Evolutionary conservation across 2,797 vertebrate species (phyloP), one percentile per base, ranked within the genome.

Genomic region (Mormyrops attenuatus): DNA sequence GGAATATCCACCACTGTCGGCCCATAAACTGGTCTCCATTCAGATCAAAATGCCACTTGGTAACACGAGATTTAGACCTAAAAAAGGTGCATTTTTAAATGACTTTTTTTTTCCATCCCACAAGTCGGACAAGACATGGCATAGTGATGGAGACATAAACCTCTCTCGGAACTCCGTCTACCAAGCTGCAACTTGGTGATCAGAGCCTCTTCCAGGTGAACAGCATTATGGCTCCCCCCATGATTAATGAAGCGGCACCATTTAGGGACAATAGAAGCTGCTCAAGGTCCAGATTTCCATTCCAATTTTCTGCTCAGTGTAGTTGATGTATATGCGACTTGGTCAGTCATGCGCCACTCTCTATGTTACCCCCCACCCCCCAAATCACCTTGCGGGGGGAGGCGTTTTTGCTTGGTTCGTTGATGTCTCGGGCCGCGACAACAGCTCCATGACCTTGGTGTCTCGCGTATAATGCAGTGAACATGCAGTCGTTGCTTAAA

Each of bases 211-310:
- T 22, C 41, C n/a, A 1, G 5, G n/a, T 22, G 82, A 30, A 49
- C 3, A 50, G 30, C 5, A 26, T 49, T 49, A 26, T 15, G 1
- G 2, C 9, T 2, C 5, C 5, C 7, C 6, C 22, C 22, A 63
- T 63, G 60, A 85, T 85, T 15, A 85, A 52, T 85, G 11, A 85
- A 30, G 6, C 95, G 93, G 95, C 94, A 92, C 93, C 93, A 93
- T 95, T 94, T 92, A 90, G 93, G 93, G 94, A 95, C 94, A 95
- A 95, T 95, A 93, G 94, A 92, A 92, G 93, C 95, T 94, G 93
- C 94, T 95, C 96, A 96, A 96, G 96, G 95, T 93, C 95, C 92
- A 92, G 94, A 96, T 96, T 96, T 96, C 95, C 95, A 96, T 96
- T 96, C 96, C 94, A 95, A 96, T 96, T 95, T 96, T 96, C 95